phyloP scores from a whole-genome alignment of 1,140 invertebrate species.

The Drosophila kurseongensis region DNA sequence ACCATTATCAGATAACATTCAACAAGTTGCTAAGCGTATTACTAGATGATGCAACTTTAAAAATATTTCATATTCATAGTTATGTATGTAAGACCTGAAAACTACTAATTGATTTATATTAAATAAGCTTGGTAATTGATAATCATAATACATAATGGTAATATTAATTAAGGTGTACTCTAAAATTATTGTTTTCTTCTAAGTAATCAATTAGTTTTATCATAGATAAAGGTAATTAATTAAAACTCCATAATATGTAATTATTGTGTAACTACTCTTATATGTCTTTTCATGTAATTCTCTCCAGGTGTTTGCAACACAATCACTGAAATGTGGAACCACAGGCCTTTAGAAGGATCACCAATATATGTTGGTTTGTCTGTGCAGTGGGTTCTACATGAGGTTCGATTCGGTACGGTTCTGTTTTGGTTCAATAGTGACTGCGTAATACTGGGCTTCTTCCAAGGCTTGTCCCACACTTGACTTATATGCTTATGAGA shows the following conservation, averaged over 20 bases:
- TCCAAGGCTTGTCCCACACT: constrained; percentile 50
- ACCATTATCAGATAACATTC: constrained; percentile 68
- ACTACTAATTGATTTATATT: constrained; percentile 47
- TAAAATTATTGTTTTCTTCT: constrained; percentile 59
- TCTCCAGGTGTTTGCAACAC: constrained; percentile 81
- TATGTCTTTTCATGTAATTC: constrained; percentile 77
- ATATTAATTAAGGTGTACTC: constrained; percentile 49
- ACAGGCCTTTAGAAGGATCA: constrained; percentile 55
- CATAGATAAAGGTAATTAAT: constrained; percentile 31
- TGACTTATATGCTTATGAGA: constrained; percentile 40
- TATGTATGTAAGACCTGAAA: constrained; percentile 45
- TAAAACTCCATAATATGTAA: constrained; percentile 45
- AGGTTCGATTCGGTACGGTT: constrained; percentile 24
- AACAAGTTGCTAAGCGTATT: constrained; percentile 56
- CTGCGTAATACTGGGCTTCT: constrained; percentile 65
- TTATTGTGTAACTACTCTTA: constrained; percentile 60
- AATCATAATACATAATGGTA: constrained; percentile 72
- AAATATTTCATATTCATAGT: constrained; percentile 48
- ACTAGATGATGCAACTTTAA: constrained; percentile 43
- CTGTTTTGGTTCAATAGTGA: constrained; percentile 21
- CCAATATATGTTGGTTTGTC: constrained; percentile 18
- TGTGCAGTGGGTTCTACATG: constrained; percentile 31
- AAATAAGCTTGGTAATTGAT: constrained; percentile 46
- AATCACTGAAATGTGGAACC: constrained; percentile 79
- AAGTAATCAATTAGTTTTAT: constrained; percentile 30